Evolutionary conservation across 1,140 invertebrate species (phyloP).

Genomic region (Eurosta solidaginis): DNA sequence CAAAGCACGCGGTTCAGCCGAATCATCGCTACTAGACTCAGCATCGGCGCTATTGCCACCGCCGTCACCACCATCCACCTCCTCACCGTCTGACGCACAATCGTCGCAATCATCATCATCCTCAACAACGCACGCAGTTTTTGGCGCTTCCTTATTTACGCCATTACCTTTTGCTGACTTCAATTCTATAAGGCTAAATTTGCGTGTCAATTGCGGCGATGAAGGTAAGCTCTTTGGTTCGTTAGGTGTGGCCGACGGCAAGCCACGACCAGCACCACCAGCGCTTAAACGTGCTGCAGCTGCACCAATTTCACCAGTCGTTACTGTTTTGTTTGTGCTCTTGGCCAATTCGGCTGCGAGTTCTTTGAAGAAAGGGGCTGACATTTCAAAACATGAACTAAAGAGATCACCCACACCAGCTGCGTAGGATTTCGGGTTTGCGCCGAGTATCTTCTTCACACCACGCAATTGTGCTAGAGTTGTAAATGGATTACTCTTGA

Average conservation of each 20-base stretch:
- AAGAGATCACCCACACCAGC: conserved; percentile 65
- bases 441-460: conserved; percentile 78
- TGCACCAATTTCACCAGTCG: background rate
- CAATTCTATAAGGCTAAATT: conserved; percentile 49
- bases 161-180: conserved; percentile 36
- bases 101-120: conserved; percentile 53
- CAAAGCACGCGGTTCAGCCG: conserved; percentile 39
- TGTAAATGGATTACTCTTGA: conserved; percentile 71
- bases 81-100: conserved; percentile 43
- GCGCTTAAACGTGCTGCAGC: background rate
- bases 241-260: conserved; percentile 34
- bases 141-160: conserved; percentile 15
- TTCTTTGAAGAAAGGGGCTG: conserved; percentile 64
- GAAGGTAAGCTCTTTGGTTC: conserved; percentile 62
- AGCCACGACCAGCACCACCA: background rate
- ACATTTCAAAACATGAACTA: conserved; percentile 76
- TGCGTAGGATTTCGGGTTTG: conserved; percentile 60
- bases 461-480: conserved; percentile 69
- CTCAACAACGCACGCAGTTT: conserved; percentile 35
- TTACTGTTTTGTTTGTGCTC: conserved; percentile 1
- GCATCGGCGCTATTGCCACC: conserved; percentile 55
- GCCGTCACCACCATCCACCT: conserved; percentile 32
- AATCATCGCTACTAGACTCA: conserved; percentile 56
- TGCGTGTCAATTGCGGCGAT: conserved; percentile 60
- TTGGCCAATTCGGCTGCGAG: conserved; percentile 46